Base-by-base conservation (phyloP, 2,888 invertebrate species). In the Dascillus cervinus region DNA sequence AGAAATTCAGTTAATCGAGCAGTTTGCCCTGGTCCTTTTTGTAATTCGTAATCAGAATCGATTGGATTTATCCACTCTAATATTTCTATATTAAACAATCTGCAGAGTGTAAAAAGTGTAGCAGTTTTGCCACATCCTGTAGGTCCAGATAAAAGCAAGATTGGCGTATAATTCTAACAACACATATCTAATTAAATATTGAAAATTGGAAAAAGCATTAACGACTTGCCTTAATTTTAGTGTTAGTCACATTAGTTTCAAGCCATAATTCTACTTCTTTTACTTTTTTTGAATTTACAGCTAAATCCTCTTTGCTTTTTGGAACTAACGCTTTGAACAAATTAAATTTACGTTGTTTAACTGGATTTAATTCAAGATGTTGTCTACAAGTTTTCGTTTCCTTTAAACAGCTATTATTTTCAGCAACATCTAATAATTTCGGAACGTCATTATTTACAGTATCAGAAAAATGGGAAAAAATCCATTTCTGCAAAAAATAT, bases 51-150 rank as follows among this genome's bases (percentile, higher is more conserved):
- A 32, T 76, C 75, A 47, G 75, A 73, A 60, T 85, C 83, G 5
- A 80, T 47, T 3, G 90, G 89, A 48, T 85, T 88, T 12, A 80
- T 75, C 91, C 91, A 92, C 62, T 91, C 90, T 15, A 75, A 67
- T 17, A 85, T 52, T 47, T 73, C 71, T 21, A 72, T 47, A 23
- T 60, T 56, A 39, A 79, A 60, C 46, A 79, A 75, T 31, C 71
- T 68, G 17, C 84, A 81, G 5, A 90, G 46, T 4, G 78, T 70
- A 34, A 69, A 71, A 1, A 90, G 47, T 1, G 86, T 77, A 1
- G 78, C 73, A 1, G 89, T 85, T 66, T 92, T 92, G 0, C 89
- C 90, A 55, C 78, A 75, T 0, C 92, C 92, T 1, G 89, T 75
- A 11, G 91, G 86, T 0, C 92, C 92, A 4, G 80, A 80, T 11